A percentile compares a stretch with the other conserved stretches of the same genome.
Evolutionary conservation across 2,113 vertebrate species (phyloP).

Genomic region (Illadopsis cleaveri): DNA sequence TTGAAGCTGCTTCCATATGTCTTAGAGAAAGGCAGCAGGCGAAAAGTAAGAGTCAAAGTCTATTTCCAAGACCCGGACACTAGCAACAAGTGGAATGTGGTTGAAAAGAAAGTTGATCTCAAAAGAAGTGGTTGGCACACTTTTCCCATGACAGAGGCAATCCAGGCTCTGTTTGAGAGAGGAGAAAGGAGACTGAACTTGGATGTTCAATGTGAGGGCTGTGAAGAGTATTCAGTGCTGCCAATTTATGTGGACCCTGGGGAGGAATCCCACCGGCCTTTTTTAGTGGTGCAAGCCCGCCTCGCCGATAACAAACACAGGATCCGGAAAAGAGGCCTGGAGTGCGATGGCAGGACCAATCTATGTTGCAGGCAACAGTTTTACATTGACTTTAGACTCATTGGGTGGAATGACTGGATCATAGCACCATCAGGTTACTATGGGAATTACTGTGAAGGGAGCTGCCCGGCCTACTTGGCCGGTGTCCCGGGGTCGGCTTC

Average conservation of each 20-base stretch:
- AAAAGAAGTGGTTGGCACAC: conserved; percentile 98
- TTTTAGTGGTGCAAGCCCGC: conserved; percentile 92
- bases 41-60: conserved; percentile 93
- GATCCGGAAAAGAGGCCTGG: conserved; percentile 95
- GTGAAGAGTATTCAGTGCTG: conserved; percentile 83
- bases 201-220: conserved; percentile 92
- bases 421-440: conserved; percentile 97
- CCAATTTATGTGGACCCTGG: conserved; percentile 89
- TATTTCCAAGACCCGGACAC: conserved; percentile 86
- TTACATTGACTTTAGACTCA: conserved; percentile 98
- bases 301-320: conserved; percentile 91
- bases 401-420: conserved; percentile 99
- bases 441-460: conserved; percentile 99
- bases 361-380: conserved; percentile 99
- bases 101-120: conserved; percentile 95
- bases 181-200: conserved; percentile 90
- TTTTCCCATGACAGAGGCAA: conserved; percentile 90
- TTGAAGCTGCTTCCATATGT: conserved; percentile 89
- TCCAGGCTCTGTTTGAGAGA: conserved; percentile 87
- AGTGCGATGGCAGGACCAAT: conserved; percentile 93
- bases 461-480: conserved; percentile 97
- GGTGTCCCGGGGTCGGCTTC: conserved; percentile 95
- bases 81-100: conserved; percentile 83
- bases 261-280: conserved; percentile 94
- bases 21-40: conserved; percentile 87